phyloP scores from a whole-genome alignment of 1,140 invertebrate genomes.

The Leguminivora glycinivorella region DNA sequence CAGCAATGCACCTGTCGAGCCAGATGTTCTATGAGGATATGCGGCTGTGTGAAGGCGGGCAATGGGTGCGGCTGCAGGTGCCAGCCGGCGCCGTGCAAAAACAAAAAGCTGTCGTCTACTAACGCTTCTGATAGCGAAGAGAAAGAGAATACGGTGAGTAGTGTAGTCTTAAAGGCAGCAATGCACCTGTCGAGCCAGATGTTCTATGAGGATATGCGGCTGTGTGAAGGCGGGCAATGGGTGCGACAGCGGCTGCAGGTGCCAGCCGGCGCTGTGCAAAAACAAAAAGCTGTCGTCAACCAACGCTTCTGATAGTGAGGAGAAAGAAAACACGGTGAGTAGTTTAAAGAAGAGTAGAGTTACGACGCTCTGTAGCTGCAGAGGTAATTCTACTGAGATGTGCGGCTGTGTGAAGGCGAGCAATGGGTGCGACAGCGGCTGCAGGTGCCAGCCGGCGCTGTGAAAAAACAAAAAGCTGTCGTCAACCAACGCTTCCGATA shows the following conservation, averaged over 20 bases:
- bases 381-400: conserved; percentile 72
- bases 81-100: conserved; percentile 73
- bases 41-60: conserved; percentile 80
- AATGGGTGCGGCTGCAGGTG: conserved; percentile 80
- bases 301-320: conserved; percentile 52
- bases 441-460: conserved; percentile 72
- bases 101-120: conserved; percentile 52
- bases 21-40: conserved; percentile 79
- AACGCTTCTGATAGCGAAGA: conserved; percentile 55
- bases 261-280: conserved; percentile 73
- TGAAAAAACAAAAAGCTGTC: conserved; percentile 75
- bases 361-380: conserved; percentile 79
- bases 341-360: conserved; percentile 79
- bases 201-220: conserved; percentile 79
- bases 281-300: conserved; percentile 65
- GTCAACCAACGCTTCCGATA: conserved; percentile 46
- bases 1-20: conserved; percentile 81
- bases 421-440: conserved; percentile 70
- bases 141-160: conserved; percentile 65
- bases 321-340: conserved; percentile 71
- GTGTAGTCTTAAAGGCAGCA: conserved; percentile 70
- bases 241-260: too few species aligned
- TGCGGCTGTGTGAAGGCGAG: conserved; percentile 81
- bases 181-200: conserved; percentile 82
- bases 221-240: conserved; percentile 76